These are phyloP conservation scores for Athalia circularis DNA, from an alignment of 2,888 invertebrate species.

Conservation along the genomic window DNA sequence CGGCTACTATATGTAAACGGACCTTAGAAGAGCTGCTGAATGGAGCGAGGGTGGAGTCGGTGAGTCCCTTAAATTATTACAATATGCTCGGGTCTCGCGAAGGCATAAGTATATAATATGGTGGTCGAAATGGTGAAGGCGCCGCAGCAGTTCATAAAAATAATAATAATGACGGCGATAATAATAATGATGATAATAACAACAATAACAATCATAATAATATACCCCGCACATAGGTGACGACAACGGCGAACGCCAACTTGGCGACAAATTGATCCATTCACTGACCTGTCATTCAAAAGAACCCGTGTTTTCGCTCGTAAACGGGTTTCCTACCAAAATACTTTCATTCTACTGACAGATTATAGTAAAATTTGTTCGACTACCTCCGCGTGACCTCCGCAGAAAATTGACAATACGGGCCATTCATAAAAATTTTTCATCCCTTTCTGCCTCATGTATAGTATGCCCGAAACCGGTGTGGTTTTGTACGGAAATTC, in stretches of 20 bases:
- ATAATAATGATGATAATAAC: too few relatives aligned
- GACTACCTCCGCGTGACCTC: not conserved
- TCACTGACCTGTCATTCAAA: conserved; percentile 58
- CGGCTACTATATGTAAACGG: not conserved
- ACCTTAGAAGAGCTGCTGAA: conserved; percentile 26
- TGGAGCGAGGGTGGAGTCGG: conserved; percentile 41
- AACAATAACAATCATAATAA: too few relatives aligned
- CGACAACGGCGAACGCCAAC: conserved; percentile 15
- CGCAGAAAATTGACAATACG: conserved; percentile 12
- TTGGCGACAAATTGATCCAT: conserved; percentile 49
- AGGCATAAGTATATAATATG: conserved; percentile 17
- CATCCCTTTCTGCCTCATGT: not conserved
- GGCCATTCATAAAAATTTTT: not conserved
- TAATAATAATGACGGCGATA: not conserved
- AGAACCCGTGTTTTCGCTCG: conserved; percentile 64
- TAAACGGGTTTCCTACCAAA: conserved; percentile 65
- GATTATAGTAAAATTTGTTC: conserved; percentile 54
- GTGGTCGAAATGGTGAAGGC: not conserved
- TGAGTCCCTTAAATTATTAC: conserved; percentile 36
- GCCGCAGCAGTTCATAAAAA: not conserved
- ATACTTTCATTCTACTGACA: conserved; percentile 59
- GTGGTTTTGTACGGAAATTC: too few relatives aligned
- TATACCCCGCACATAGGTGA: too few relatives aligned
- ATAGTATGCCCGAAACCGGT: too few relatives aligned
- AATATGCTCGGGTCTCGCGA: conserved; percentile 38